These are phyloP conservation scores for Ia io DNA, from an alignment of 2,113 vertebrate genomes.

Conservation along the genomic window DNA sequence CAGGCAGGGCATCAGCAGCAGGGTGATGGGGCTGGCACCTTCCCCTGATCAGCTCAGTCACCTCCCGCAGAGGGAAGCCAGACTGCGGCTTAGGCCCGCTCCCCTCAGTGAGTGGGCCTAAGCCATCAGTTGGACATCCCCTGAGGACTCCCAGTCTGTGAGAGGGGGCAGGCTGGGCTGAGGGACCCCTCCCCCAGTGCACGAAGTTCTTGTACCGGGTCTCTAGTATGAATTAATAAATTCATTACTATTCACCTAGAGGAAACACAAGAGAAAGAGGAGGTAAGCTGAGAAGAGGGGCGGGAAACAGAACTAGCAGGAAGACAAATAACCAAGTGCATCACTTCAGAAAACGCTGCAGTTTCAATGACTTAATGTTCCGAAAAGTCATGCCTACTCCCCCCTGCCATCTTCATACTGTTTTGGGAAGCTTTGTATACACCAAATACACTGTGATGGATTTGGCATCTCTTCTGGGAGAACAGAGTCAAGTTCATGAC, in stretches of 20 bases:
- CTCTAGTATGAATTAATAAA: too few relatives aligned
- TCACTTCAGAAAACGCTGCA: background rate
- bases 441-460: background rate
- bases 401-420: background rate
- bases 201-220: too few relatives aligned
- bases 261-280: background rate
- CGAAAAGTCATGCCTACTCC: background rate
- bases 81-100: too few relatives aligned
- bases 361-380: background rate
- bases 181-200: too few relatives aligned
- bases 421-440: background rate
- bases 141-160: too few relatives aligned
- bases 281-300: background rate
- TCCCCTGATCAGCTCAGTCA: too few relatives aligned
- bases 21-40: too few relatives aligned
- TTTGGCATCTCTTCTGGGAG: background rate
- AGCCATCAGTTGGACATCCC: too few relatives aligned
- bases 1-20: too few relatives aligned
- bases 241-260: background rate
- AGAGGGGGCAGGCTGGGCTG: too few relatives aligned
- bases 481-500: background rate
- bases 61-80: too few relatives aligned
- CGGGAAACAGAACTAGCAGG: background rate
- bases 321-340: background rate
- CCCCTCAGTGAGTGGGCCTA: too few relatives aligned